Percentiles rank a stretch among this genome's conserved stretches.
These are phyloP conservation scores for Microtus ochrogaster DNA, from an alignment of 2,113 vertebrate genomes.

Conservation along the genomic window DNA sequence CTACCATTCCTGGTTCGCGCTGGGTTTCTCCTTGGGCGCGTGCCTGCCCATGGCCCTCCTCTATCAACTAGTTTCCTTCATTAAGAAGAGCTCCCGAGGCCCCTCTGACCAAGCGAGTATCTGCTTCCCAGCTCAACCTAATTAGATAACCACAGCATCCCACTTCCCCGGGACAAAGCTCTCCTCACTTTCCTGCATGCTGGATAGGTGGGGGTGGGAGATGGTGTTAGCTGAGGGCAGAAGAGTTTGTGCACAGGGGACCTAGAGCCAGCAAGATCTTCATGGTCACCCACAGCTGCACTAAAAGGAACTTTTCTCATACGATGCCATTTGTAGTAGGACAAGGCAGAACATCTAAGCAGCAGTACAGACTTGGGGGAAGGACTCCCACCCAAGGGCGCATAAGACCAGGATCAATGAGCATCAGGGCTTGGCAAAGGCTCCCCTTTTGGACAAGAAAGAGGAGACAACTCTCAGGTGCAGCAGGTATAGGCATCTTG, in stretches of 20 bases:
- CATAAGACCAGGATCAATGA: neutral
- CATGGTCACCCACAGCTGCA: neutral
- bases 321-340: neutral
- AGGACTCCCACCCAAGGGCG: neutral
- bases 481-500: neutral
- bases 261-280: slow-evolving; percentile 10
- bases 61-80: slow-evolving; percentile 49
- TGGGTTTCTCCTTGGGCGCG: slow-evolving; percentile 34
- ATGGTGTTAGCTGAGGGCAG: neutral
- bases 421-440: neutral
- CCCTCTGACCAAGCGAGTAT: slow-evolving; percentile 12
- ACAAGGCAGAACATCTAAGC: neutral
- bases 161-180: neutral
- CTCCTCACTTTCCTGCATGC: neutral
- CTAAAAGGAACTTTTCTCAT: neutral
- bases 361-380: neutral
- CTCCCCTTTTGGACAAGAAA: neutral
- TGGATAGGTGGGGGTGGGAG: neutral
- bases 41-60: slow-evolving; percentile 42
- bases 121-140: slow-evolving; percentile 27
- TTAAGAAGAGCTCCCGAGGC: slow-evolving; percentile 48
- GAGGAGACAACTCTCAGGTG: neutral
- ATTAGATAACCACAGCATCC: neutral
- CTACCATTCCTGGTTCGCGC: neutral
- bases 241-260: neutral